These are phyloP conservation scores for Yponomeuta malinellus DNA, from an alignment of 2,888 invertebrate genomes.

Conservation along the genomic window DNA sequence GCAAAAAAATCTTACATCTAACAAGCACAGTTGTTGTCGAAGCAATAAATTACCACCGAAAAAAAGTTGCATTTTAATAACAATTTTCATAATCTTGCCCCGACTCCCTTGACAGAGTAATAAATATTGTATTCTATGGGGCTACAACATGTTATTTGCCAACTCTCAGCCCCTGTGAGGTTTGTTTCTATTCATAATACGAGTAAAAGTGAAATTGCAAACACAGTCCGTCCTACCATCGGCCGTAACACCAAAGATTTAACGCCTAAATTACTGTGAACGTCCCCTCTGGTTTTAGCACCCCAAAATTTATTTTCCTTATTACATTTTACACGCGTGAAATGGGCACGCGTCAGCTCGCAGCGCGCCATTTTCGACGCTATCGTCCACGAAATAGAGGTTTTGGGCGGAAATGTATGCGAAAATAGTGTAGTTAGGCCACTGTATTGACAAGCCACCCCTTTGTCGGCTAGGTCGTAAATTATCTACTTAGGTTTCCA, in stretches of 20 bases:
- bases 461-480: conserved; percentile 58
- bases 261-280: neutral
- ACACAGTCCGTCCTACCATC: conserved; percentile 29
- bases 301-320: conserved; percentile 65
- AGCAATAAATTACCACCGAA: neutral
- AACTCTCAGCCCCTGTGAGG: conserved; percentile 44
- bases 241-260: conserved; percentile 29
- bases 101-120: conserved; percentile 44
- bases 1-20: neutral
- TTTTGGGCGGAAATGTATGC: neutral
- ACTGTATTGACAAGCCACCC: conserved; percentile 32
- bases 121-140: conserved; percentile 64
- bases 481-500: conserved; percentile 64
- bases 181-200: conserved; percentile 61
- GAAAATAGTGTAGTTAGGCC: conserved; percentile 17
- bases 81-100: conserved; percentile 57
- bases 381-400: conserved; percentile 29
- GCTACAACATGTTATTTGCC: conserved; percentile 63
- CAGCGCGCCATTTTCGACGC: conserved; percentile 55
- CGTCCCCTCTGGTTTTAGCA: conserved; percentile 27
- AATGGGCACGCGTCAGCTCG: conserved; percentile 50
- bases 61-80: conserved; percentile 14
- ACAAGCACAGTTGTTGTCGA: neutral
- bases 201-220: conserved; percentile 41
- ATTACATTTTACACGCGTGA: conserved; percentile 69